Conservation (phyloP, 2,797 vertebrate species). For the Sebastes iracundus region DNA sequence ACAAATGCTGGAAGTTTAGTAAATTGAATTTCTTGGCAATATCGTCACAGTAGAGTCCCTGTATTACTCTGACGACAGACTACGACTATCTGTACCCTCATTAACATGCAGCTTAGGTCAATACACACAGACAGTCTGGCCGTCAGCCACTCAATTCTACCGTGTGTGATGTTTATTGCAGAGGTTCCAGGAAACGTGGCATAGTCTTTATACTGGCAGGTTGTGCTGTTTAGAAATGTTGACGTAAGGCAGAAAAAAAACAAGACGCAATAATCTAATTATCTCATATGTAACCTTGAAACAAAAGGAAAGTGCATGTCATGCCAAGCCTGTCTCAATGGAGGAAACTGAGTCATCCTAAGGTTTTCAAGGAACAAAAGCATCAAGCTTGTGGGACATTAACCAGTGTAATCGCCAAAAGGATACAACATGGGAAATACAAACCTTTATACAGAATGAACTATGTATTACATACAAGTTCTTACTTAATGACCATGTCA, state of each 20-base stretch:
- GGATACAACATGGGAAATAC: background rate
- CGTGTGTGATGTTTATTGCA: background rate
- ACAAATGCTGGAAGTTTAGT: background rate
- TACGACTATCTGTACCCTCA: background rate
- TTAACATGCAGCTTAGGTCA: background rate
- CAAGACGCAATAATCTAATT: background rate
- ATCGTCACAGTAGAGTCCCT: background rate
- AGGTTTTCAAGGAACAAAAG: constrained; percentile 21
- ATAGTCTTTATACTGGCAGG: background rate
- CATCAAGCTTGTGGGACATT: background rate
- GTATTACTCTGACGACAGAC: background rate
- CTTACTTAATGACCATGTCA: background rate
- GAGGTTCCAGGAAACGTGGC: background rate
- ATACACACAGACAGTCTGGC: background rate
- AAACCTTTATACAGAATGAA: background rate
- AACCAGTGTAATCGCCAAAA: background rate
- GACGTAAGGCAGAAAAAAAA: background rate
- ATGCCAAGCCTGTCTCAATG: background rate
- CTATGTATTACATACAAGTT: background rate
- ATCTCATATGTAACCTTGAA: background rate
- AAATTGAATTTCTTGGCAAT: background rate
- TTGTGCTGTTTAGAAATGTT: background rate
- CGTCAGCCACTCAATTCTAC: background rate
- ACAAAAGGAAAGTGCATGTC: background rate
- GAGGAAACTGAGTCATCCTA: background rate